Percentiles rank a stretch among this genome's conserved stretches.
Evolutionary conservation across 1,140 invertebrate species (phyloP).

Genomic region (Diprion similis): DNA sequence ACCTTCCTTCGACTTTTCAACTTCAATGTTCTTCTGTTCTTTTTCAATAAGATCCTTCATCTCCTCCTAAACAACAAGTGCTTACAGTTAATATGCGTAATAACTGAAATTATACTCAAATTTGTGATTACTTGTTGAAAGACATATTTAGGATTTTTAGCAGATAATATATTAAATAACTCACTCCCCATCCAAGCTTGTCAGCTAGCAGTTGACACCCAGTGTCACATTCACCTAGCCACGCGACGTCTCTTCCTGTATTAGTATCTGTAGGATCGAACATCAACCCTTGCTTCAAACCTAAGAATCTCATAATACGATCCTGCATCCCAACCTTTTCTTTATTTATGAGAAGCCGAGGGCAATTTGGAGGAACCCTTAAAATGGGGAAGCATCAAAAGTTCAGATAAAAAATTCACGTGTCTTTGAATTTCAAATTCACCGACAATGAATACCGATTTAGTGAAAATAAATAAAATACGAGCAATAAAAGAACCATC

Average conservation of each 20-base stretch:
- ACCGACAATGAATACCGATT: too few relatives aligned
- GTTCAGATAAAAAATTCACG: constrained; percentile 18
- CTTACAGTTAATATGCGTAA: not conserved
- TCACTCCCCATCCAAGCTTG: constrained; percentile 82
- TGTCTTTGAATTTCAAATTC: not conserved
- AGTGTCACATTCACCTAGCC: constrained; percentile 87
- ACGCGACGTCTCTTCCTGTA: constrained; percentile 78
- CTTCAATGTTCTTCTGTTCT: constrained; percentile 64
- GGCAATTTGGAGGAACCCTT: constrained; percentile 75
- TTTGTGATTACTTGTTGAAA: not conserved
- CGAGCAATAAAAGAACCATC: not conserved
- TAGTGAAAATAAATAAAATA: constrained; percentile 16
- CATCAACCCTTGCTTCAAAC: constrained; percentile 68
- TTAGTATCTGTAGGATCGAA: constrained; percentile 71
- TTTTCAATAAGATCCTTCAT: constrained; percentile 64
- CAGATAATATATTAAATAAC: constrained; percentile 39
- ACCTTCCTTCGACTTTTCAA: constrained; percentile 22
- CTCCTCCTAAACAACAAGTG: constrained; percentile 63
- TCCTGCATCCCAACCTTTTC: constrained; percentile 73
- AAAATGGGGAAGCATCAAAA: constrained; percentile 28
- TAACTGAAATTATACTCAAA: constrained; percentile 8
- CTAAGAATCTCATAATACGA: constrained; percentile 63
- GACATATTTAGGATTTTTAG: constrained; percentile 15
- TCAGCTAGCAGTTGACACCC: constrained; percentile 81
- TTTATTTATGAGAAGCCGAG: constrained; percentile 85